Percentiles rank a stretch among this genome's conserved stretches.
Evolutionary conservation across 2,797 vertebrate species (phyloP).

Genomic region (Crypturellus tataupa): DNA sequence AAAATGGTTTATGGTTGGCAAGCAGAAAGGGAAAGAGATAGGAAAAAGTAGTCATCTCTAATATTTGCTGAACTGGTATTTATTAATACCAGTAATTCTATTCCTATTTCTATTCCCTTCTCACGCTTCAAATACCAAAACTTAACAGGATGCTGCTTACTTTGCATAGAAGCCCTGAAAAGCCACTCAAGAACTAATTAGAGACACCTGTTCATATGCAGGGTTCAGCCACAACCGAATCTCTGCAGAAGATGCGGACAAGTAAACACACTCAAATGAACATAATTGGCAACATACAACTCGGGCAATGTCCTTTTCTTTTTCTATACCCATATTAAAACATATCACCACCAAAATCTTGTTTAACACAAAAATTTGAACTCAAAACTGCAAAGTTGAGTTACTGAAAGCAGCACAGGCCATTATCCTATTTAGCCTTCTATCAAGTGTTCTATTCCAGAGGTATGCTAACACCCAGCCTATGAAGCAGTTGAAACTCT

Average conservation of each 20-base stretch:
- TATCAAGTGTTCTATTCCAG: background rate
- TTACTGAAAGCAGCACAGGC: background rate
- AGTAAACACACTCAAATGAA: background rate
- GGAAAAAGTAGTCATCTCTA: background rate
- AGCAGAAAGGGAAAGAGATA: background rate
- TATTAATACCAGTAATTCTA: no score
- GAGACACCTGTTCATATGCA: background rate
- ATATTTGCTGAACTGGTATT: background rate
- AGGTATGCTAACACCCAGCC: background rate
- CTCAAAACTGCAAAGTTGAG: background rate
- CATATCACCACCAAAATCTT: background rate
- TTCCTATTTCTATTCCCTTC: background rate
- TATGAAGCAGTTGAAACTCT: background rate
- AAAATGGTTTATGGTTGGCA: background rate
- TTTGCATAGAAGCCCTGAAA: background rate
- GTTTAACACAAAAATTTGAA: background rate
- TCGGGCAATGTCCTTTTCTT: background rate
- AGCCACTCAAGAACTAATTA: background rate
- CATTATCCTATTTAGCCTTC: background rate
- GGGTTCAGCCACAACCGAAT: background rate
- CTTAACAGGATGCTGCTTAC: background rate
- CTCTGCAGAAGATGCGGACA: background rate
- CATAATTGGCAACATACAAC: background rate
- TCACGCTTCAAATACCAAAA: background rate
- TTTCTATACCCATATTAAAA: constrained; percentile 15